Evolutionary conservation across 2,113 vertebrate genomes (phyloP).

Genomic region (Sclerurus mexicanus): DNA sequence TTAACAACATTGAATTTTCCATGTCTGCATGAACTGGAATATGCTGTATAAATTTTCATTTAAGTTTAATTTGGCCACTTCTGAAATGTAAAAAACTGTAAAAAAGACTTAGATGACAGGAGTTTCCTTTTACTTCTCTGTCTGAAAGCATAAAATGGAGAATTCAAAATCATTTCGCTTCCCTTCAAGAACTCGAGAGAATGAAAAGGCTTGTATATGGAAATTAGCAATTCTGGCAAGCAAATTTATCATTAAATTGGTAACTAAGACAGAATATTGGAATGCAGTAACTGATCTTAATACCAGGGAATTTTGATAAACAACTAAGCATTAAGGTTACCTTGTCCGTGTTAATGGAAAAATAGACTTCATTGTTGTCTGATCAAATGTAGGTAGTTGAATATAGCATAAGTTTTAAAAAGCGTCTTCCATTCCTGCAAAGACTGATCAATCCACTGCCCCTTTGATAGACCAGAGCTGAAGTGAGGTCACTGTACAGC

Average conservation of each 20-base stretch:
- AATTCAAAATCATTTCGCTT: neutral
- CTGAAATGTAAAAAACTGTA: neutral
- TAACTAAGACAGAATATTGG: neutral
- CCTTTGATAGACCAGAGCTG: neutral
- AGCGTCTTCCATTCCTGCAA: neutral
- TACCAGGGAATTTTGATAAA: neutral
- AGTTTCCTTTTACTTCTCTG: neutral
- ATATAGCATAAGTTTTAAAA: neutral
- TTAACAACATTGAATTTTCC: neutral
- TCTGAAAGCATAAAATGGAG: neutral
- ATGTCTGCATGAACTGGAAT: neutral
- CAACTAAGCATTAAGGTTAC: neutral
- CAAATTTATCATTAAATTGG: neutral
- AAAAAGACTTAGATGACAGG: neutral
- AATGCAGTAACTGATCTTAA: neutral
- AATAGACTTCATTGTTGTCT: neutral
- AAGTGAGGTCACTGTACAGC: neutral
- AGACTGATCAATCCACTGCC: neutral
- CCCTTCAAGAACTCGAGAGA: neutral
- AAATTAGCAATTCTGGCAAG: neutral
- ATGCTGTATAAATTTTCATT: neutral
- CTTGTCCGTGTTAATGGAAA: rapidly evolving
- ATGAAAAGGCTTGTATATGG: neutral
- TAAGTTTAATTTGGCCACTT: neutral
- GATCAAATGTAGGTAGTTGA: neutral